phyloP scores from a whole-genome alignment of 1,140 invertebrate genomes.

The Drosophila orena region DNA sequence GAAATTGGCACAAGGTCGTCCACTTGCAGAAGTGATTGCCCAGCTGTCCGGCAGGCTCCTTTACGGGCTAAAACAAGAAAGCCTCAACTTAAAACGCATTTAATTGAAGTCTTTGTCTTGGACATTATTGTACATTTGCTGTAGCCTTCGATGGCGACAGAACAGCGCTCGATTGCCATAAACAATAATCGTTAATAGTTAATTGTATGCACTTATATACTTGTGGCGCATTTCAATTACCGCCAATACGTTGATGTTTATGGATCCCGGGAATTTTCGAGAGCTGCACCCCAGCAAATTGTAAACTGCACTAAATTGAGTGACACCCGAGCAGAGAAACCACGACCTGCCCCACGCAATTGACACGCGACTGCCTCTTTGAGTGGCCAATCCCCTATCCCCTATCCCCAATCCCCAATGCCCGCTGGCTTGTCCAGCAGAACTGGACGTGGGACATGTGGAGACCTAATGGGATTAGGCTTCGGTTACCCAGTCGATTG shows the following conservation, averaged over 20 bases:
- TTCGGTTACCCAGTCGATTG: conserved; percentile 59
- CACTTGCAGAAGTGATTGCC: conserved; percentile 62
- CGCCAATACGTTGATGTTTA: conserved; percentile 9
- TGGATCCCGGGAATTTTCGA: conserved; percentile 32
- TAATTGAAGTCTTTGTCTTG: conserved; percentile 35
- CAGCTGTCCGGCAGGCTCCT: conserved; percentile 37
- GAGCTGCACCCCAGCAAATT: conserved; percentile 41
- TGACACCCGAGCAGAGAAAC: conserved; percentile 40
- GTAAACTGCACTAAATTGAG: conserved; percentile 44
- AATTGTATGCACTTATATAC: conserved; percentile 43
- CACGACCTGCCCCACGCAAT: conserved; percentile 61
- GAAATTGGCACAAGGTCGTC: conserved; percentile 72
- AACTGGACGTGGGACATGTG: conserved; percentile 30
- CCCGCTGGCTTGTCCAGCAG: conserved; percentile 7
- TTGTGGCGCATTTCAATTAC: conserved; percentile 46
- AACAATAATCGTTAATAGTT: conserved; percentile 53
- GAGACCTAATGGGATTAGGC: conserved; percentile 68
- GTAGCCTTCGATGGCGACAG: conserved; percentile 24
- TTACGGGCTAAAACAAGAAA: conserved; percentile 39
- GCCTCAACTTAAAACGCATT: conserved; percentile 16
- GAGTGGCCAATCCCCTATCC: neutral
- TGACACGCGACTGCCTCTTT: conserved; percentile 45
- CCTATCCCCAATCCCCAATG: no score
- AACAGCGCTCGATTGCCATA: conserved; percentile 23
- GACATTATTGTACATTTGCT: neutral